Conservation (phyloP, 2,797 vertebrate genomes). For the Sylvia borin region DNA sequence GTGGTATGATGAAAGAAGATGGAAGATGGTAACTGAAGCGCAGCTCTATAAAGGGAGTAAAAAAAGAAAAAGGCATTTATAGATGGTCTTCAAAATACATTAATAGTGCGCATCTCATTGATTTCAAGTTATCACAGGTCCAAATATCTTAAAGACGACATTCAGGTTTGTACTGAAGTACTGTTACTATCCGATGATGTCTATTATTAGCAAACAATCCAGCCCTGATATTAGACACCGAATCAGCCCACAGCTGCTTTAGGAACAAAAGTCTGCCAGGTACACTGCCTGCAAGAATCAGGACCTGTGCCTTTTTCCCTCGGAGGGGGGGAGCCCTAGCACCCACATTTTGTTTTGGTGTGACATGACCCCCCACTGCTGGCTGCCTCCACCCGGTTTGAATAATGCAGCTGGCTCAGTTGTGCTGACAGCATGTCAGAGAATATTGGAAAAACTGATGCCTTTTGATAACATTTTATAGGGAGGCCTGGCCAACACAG, state of each 20-base stretch:
- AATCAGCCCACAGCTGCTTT: fast-evolving
- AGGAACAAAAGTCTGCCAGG: neutral
- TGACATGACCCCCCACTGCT: fast-evolving
- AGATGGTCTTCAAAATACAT: neutral
- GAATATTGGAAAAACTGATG: conserved; percentile 25
- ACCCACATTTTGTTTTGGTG: neutral
- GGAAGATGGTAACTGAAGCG: neutral
- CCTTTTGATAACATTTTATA: conserved; percentile 3
- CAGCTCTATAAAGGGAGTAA: neutral
- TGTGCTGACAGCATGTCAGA: neutral
- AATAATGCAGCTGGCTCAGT: neutral
- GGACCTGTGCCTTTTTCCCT: neutral
- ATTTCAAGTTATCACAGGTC: neutral
- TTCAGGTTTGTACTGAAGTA: neutral
- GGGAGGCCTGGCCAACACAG: neutral
- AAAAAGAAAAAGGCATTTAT: neutral
- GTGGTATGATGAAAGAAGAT: neutral
- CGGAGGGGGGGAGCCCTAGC: neutral
- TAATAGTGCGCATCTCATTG: neutral
- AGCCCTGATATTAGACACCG: neutral
- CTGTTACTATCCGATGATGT: neutral
- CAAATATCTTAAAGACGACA: neutral
- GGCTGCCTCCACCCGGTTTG: neutral
- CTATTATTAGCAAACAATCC: neutral
- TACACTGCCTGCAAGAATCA: neutral